Evolutionary conservation across 2,888 invertebrate species (phyloP), one percentile per base, ranked within the genome.

Genomic region (Periphyllus acericola): DNA sequence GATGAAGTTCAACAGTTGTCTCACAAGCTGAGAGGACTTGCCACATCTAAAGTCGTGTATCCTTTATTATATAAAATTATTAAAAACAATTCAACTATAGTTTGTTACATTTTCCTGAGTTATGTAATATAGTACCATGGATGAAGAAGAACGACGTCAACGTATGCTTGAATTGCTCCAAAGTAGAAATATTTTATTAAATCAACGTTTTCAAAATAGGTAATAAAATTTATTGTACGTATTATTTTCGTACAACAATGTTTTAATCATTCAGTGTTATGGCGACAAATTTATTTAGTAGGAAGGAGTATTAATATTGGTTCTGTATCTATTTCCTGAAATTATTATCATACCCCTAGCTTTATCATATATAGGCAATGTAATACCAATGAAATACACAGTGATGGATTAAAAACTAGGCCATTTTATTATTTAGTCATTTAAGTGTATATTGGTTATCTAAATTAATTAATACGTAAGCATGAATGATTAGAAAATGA

Each of bases 131-230:
- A 94, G 94, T 91, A 94, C 94, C 36, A 91, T 92, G 68, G 93
- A 94, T 89, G 95, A 95, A 91, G 92, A 93, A 40, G 94, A 94
- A 91, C 92, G 94, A 88, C 92, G 95, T 78, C 93, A 92, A 55
- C 92, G 94, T 68, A 93, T 94, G 90, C 92, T 94, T 32, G 95
- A 95, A 90, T 91, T 93, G 60, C 91, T 95, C 6, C 93, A 93
- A 90, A 94, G 94, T 14, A 94, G 93, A 90, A 92, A 93, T 76
- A 91, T 93, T 17, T 93, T 94, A 90, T 92, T 95, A 90, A 93
- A 93, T 89, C 92, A 92, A 89, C 91, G 93, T 75, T 94, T 91
- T 89, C 90, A 90, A 89, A 90, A 90, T 74, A 86, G 89, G 89
- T 86, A 80, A 34, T 71, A 32, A 76, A 9, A 11, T 29, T 32